A percentile compares a stretch with the other conserved stretches of the same genome.
Evolutionary conservation across 2,888 invertebrate species (phyloP).

Genomic region (Drosophila anomalata): DNA sequence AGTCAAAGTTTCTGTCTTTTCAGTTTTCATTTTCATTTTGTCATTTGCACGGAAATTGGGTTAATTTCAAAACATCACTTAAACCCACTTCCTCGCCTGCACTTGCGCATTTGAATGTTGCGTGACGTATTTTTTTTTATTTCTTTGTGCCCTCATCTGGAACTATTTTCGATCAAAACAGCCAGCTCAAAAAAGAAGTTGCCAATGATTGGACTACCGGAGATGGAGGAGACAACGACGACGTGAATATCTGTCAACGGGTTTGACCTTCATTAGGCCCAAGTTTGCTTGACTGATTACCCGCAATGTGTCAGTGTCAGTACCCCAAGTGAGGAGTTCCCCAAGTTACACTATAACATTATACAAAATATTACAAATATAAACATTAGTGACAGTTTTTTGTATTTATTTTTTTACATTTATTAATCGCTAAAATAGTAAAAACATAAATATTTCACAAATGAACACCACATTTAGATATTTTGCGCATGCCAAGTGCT

Average conservation of each 20-base stretch:
- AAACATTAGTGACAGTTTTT: background rate
- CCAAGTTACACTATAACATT: conserved; percentile 11
- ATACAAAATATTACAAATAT: background rate
- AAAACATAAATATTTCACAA: too few relatives aligned
- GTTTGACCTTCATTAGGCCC: conserved; percentile 64
- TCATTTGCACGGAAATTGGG: conserved; percentile 51
- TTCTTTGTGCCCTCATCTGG: conserved; percentile 39
- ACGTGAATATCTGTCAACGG: conserved; percentile 34
- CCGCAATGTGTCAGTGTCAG: conserved; percentile 22
- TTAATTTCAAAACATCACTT: conserved; percentile 44
- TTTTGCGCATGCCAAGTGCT: background rate
- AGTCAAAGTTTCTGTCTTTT: conserved; percentile 4
- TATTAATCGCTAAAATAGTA: too few relatives aligned
- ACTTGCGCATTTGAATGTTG: conserved; percentile 34
- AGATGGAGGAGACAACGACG: conserved; percentile 9
- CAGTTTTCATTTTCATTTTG: conserved; percentile 33
- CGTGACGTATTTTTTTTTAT: conserved; percentile 20
- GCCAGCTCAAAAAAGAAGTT: conserved; percentile 11
- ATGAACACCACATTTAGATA: too few relatives aligned
- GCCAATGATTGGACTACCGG: conserved; percentile 26
- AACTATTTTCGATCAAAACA: conserved; percentile 33
- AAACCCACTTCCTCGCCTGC: conserved; percentile 25
- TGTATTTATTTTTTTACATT: background rate
- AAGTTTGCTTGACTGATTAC: conserved; percentile 56
- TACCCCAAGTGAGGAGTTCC: background rate